phyloP scores from a whole-genome alignment of 2,888 invertebrate species.

The Xestia c-nigrum region DNA sequence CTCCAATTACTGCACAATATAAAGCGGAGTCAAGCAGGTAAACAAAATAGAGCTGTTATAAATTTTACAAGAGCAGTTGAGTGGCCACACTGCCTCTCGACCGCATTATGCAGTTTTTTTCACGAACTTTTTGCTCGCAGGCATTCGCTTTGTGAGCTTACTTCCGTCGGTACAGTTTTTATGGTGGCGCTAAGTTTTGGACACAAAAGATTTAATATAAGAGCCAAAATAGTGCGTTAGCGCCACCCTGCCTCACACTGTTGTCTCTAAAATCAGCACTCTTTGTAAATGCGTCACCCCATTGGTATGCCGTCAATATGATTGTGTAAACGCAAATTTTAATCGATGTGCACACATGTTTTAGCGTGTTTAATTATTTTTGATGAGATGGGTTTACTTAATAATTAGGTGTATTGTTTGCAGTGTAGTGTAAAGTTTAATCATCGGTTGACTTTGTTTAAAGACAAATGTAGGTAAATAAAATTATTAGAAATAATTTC shows the following conservation, averaged over 20 bases:
- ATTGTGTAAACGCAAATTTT: constrained; percentile 62
- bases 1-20: constrained; percentile 88
- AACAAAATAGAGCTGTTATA: constrained; percentile 90
- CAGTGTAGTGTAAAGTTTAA: constrained; percentile 58
- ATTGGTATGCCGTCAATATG: constrained; percentile 62
- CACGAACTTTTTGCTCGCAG: constrained; percentile 84
- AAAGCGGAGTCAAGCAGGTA: constrained; percentile 88
- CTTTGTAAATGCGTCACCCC: constrained; percentile 61
- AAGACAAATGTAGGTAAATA: constrained; percentile 53
- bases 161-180: constrained; percentile 87
- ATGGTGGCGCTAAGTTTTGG: constrained; percentile 87
- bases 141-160: constrained; percentile 88
- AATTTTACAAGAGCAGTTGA: constrained; percentile 88
- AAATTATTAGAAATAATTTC: constrained; percentile 37
- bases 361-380: constrained; percentile 61
- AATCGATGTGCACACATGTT: constrained; percentile 65
- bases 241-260: constrained; percentile 75
- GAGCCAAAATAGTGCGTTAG: constrained; percentile 75
- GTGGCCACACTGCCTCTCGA: constrained; percentile 82
- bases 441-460: constrained; percentile 46
- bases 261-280: constrained; percentile 21
- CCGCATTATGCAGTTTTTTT: constrained; percentile 89
- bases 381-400: constrained; percentile 59
- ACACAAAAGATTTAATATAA: constrained; percentile 79
- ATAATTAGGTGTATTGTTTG: constrained; percentile 62